phyloP scores from a whole-genome alignment of 1,140 invertebrate species.

The Drosophila lacteicornis region DNA sequence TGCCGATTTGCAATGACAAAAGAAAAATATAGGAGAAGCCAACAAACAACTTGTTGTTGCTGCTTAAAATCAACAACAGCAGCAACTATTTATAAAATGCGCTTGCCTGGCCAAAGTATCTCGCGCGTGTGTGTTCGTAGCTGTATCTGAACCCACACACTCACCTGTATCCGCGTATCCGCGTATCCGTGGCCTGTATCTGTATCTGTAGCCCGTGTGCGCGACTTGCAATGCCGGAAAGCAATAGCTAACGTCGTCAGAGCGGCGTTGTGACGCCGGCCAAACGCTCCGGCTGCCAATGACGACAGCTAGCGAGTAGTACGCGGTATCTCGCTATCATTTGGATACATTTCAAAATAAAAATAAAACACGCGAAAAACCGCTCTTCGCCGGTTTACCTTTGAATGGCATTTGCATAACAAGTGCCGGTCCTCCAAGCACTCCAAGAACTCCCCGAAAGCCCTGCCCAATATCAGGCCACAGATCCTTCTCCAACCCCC shows the following conservation, averaged over 20 bases:
- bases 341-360: constrained; percentile 61
- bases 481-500: constrained; percentile 48
- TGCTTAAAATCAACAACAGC: constrained; percentile 62
- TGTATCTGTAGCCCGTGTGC: constrained; percentile 44
- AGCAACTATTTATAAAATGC: constrained; percentile 83
- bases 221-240: constrained; percentile 76
- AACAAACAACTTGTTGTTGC: constrained; percentile 73
- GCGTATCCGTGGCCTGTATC: constrained; percentile 22
- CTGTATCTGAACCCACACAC: constrained; percentile 18
- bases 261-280: constrained; percentile 61
- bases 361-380: constrained; percentile 41
- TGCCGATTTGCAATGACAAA: constrained; percentile 72
- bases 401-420: constrained; percentile 80
- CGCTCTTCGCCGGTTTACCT: constrained; percentile 45
- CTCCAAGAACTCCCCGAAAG: not conserved
- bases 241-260: constrained; percentile 67
- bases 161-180: constrained; percentile 1
- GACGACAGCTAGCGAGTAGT: constrained; percentile 59
- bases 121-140: constrained; percentile 33
- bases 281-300: constrained; percentile 52
- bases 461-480: constrained; percentile 7
- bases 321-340: constrained; percentile 52
- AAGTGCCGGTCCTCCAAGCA: constrained; percentile 39
- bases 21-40: constrained; percentile 55
- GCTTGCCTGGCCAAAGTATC: constrained; percentile 68